These are phyloP conservation scores for Cephus rjabovi DNA, from an alignment of 2,888 invertebrate genomes.

Conservation along the genomic window DNA sequence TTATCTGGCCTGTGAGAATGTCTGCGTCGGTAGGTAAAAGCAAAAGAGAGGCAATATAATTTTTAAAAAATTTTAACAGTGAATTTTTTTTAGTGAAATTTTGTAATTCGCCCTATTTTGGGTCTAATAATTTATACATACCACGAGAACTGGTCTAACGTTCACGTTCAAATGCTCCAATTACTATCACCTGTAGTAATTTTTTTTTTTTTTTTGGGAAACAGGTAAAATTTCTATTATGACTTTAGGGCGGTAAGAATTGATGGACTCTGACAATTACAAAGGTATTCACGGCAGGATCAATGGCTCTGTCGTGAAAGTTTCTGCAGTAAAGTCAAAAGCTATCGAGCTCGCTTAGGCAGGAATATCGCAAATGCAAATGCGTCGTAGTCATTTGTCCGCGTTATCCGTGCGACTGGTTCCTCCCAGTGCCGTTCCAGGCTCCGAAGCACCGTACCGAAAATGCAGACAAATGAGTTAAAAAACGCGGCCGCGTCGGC, in stretches of 20 bases:
- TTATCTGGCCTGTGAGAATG: background rate
- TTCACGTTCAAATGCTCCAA: no score
- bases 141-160: no score
- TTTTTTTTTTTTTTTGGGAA: background rate
- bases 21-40: background rate
- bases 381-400: constrained; percentile 59
- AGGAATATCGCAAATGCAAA: constrained; percentile 44
- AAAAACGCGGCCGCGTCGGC: constrained; percentile 54
- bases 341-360: constrained; percentile 37
- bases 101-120: no score
- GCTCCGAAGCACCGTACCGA: constrained; percentile 40
- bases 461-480: constrained; percentile 63
- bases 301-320: background rate
- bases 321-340: background rate
- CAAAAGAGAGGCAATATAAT: no score
- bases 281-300: background rate
- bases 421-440: constrained; percentile 14
- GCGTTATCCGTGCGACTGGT: constrained; percentile 57
- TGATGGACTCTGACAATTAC: background rate
- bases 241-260: background rate
- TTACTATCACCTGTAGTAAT: background rate
- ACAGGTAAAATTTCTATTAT: background rate
- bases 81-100: no score
- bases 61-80: no score
- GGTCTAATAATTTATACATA: no score